A percentile compares a stretch with the other conserved stretches of the same genome.
phyloP scores from a whole-genome alignment of 2,888 invertebrate genomes.

The Cecidostiba fungosa region DNA sequence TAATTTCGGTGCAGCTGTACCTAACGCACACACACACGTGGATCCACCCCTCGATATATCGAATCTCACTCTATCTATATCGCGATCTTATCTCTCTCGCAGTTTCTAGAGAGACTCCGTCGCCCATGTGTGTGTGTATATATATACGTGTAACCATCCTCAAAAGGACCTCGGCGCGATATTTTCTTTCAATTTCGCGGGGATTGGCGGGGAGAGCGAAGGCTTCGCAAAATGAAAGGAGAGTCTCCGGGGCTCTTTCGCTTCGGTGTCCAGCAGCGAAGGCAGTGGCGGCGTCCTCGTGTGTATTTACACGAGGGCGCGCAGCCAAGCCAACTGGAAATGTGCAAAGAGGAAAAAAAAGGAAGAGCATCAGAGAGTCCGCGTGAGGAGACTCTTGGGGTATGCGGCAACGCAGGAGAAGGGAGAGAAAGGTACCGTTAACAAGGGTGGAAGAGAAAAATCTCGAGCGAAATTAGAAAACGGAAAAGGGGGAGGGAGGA shows the following conservation, averaged over 20 bases:
- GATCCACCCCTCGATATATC: constrained; percentile 42
- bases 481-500: constrained; percentile 26
- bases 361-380: constrained; percentile 41
- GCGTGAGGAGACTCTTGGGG: constrained; percentile 10
- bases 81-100: constrained; percentile 58
- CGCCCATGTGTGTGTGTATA: background rate
- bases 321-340: constrained; percentile 61
- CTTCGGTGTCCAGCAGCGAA: constrained; percentile 1
- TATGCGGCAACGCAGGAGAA: background rate
- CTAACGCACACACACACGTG: background rate
- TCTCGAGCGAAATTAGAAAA: constrained; percentile 60
- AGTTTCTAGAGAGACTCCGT: background rate
- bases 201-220: constrained; percentile 54
- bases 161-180: constrained; percentile 65
- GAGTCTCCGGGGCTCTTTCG: constrained; percentile 35
- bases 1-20: constrained; percentile 62
- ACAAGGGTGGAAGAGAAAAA: constrained; percentile 48
- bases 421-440: constrained; percentile 35
- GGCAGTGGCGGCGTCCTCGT: constrained; percentile 16
- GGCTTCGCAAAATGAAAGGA: constrained; percentile 65
- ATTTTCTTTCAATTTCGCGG: constrained; percentile 75
- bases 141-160: constrained; percentile 9
- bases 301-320: constrained; percentile 59
- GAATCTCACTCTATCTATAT: constrained; percentile 29
- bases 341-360: constrained; percentile 53